Conservation (phyloP, 2,797 vertebrate genomes). For the Centropyge bicolor region DNA sequence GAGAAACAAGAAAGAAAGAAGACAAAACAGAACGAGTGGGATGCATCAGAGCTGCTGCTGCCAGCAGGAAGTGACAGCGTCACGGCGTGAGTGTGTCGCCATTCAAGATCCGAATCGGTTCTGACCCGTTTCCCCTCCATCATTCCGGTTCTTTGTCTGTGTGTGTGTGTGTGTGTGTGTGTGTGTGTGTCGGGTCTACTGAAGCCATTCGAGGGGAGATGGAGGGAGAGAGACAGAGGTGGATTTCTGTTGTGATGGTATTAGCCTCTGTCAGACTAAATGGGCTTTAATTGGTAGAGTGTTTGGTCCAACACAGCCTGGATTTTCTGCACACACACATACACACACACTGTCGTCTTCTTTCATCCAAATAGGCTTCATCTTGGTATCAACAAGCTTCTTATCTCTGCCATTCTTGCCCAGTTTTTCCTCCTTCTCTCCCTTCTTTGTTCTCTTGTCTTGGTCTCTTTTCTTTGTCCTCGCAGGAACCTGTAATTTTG, state of each 20-base stretch:
- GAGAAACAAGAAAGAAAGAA: neutral
- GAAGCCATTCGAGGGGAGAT: slow-evolving; percentile 37
- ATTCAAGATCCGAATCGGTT: slow-evolving; percentile 62
- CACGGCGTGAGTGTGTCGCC: slow-evolving; percentile 43
- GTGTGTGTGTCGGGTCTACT: slow-evolving; percentile 24
- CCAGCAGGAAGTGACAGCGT: slow-evolving; percentile 66
- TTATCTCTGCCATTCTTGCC: slow-evolving; percentile 19
- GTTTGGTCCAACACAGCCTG: slow-evolving; percentile 56
- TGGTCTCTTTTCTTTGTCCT: slow-evolving; percentile 6
- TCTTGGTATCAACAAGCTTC: slow-evolving; percentile 39
- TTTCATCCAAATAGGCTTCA: slow-evolving; percentile 50
- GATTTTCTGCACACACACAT: slow-evolving; percentile 32
- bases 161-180: slow-evolving; percentile 34
- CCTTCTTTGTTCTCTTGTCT: neutral
- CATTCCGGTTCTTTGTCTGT: slow-evolving; percentile 57
- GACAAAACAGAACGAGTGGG: slow-evolving; percentile 30
- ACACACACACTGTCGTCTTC: slow-evolving; percentile 30
- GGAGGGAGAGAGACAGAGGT: slow-evolving; percentile 48
- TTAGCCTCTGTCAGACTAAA: slow-evolving; percentile 63
- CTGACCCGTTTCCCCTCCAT: slow-evolving; percentile 65
- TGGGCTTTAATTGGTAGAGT: slow-evolving; percentile 66
- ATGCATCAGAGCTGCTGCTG: slow-evolving; percentile 55
- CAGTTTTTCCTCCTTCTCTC: slow-evolving; percentile 10
- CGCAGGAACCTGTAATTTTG: slow-evolving; percentile 8
- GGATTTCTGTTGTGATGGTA: slow-evolving; percentile 57